Evolutionary conservation across 2,113 vertebrate genomes (phyloP), one percentile per base, ranked within the genome.

Genomic region (Syngnathus typhle): DNA sequence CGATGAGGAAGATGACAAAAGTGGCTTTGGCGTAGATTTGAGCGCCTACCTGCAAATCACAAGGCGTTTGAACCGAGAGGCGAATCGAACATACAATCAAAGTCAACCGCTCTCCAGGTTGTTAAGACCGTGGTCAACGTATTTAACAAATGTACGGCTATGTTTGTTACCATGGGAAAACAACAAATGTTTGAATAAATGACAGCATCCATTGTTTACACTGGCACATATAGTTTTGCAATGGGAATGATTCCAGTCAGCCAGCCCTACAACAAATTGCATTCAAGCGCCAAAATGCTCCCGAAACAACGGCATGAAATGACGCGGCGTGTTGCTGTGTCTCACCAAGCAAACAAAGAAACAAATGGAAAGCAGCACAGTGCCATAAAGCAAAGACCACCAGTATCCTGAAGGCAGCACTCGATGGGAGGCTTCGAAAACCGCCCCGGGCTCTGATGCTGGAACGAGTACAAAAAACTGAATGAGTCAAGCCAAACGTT

Each of bases 21-120:
- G 93, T 90, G 65, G 94, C 92, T 75, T 93, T 94, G 74, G 94
- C 93, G 0, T 95, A 95, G 82, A 95, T 94, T 71, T 90, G 85
- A 64, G 94, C 94, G 0, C 94, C 94, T 66, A 88, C 80, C 83
- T 88, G 80, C n/a, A 78, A 76, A 79, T 15, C 39, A 85, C 16
- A 83, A 64, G 15, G 3, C 36, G 39, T 6, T 58, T 37, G 49
- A 52, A 46, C 27, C 37, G 43, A 60, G 13, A 62, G 4, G 36
- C 4, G 21, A 60, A n/a, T 21, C 41, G 1, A 39, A 39, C 37
- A 38, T 60, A 10, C 27, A 32, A 5, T 15, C 7, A 21, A 7
- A 52, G 1, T 36, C 15, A 7, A 32, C 27, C 3, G 6, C 0
- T 7, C 1, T 18, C 32, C 12, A 32, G 21, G 27, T 36, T 56